These are phyloP conservation scores for Pongo abelii DNA, from an alignment of 2,113 vertebrate species.

Conservation along the genomic window DNA sequence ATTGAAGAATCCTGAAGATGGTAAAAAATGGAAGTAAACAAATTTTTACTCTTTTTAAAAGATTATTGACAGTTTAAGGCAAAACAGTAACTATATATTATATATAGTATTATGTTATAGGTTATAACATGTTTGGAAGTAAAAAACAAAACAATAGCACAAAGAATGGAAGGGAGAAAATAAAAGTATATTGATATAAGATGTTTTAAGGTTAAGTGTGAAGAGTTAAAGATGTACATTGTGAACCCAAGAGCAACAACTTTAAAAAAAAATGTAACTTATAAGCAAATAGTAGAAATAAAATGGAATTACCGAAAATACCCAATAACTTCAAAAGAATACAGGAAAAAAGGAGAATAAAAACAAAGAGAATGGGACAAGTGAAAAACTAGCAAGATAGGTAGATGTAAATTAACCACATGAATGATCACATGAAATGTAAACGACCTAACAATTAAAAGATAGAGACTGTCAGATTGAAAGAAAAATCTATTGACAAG, in stretches of 20 bases:
- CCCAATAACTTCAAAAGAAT: not conserved
- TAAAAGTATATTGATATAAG: not conserved
- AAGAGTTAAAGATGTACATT: not conserved
- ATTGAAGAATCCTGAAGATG: not conserved
- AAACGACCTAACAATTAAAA: not conserved
- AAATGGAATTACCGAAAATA: constrained; percentile 1
- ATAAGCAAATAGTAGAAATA: not conserved
- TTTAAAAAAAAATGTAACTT: constrained; percentile 1
- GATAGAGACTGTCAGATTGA: not conserved
- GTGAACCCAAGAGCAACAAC: not conserved
- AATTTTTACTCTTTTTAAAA: constrained; percentile 1
- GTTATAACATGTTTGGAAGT: not conserved
- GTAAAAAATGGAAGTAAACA: not conserved
- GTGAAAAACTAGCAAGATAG: not conserved
- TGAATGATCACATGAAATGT: not conserved
- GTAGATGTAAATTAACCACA: not conserved
- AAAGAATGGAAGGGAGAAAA: not conserved
- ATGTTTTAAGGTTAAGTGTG: not conserved
- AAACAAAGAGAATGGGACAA: not conserved
- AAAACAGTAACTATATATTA: not conserved
- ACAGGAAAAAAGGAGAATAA: not conserved
- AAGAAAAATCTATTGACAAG: not conserved
- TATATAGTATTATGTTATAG: too few relatives aligned
- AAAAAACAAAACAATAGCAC: not conserved
- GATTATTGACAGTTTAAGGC: not conserved